Base-by-base conservation (phyloP, 2,797 vertebrate genomes). In the Tokudaia muenninki region DNA sequence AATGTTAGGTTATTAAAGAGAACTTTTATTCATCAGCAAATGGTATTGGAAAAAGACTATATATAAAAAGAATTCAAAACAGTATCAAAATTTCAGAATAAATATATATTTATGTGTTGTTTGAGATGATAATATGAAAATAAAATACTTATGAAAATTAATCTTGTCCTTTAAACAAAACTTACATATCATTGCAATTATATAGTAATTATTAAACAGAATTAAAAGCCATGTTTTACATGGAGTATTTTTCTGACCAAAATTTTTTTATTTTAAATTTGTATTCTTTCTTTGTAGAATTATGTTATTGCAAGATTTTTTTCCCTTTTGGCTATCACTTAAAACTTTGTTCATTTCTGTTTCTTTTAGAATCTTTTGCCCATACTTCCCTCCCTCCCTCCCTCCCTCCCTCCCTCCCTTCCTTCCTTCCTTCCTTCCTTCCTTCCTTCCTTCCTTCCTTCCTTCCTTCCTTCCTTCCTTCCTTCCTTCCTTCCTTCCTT, bases 161-260 rank as follows among this genome's bases (percentile, higher is more conserved):
- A 80, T 96, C 86, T 90, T 87, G 70, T 47, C 3, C 94, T 91
- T 96, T 81, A 84, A 91, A 86, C 41, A 93, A 88, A 63, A 82
- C 84, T 89, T 91, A 94, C 17, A 4, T 75, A 59, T 89, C 75
- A 63, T 44, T 89, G 14, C 63, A 92, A 21, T 50, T 93, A 2
- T 74, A 41, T 12, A 86, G 21, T 95, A 79, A 26, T 89, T 92
- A 75, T 83, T 92, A 94, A 95, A 75, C 13, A 84, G n/a, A 92
- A 61, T 14, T 77, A 57, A 94, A 87, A 55, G 44, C 87, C 12
- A 97, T 79, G 21, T 91, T 94, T 94, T 88, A 52, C 47, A 84
- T 89, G 41, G 70, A 84, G 9, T 94, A 19, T 80, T 92, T 94
- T 90, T 78, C 79, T 86, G 29, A 92, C 74, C 47, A 84, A 37